These are phyloP conservation scores for Spilosoma lubricipeda DNA, from an alignment of 2,888 invertebrate genomes.

Conservation along the genomic window DNA sequence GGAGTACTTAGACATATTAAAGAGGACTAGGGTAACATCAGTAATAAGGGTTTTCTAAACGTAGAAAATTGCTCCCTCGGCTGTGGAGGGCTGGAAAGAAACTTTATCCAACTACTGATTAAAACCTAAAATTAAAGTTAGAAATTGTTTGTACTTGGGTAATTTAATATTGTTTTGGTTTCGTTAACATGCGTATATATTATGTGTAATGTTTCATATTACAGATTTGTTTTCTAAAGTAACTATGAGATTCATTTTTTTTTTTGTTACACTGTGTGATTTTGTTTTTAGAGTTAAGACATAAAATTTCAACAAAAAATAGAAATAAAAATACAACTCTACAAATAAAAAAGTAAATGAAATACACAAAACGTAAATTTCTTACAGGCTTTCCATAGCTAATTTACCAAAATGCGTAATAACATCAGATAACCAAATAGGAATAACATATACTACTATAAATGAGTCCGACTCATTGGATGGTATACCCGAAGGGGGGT, in stretches of 20 bases:
- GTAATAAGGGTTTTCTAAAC: constrained; percentile 38
- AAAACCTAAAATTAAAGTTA: neutral
- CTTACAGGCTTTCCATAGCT: neutral
- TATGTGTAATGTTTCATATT: neutral
- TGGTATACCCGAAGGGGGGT: constrained; percentile 45
- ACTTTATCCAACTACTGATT: neutral
- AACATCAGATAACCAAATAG: constrained; percentile 28
- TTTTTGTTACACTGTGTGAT: neutral
- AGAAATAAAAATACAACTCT: too few species aligned
- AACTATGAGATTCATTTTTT: neutral
- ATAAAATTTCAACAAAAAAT: neutral
- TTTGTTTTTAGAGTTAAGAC: too few species aligned
- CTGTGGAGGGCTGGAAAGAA: neutral
- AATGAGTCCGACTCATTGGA: constrained; percentile 52
- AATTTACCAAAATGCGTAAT: neutral
- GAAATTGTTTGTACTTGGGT: neutral
- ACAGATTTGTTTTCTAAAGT: neutral
- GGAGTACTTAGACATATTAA: constrained; percentile 35
- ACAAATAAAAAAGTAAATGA: neutral
- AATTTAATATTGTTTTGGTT: neutral
- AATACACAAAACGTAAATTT: neutral
- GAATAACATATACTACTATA: constrained; percentile 39
- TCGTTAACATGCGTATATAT: neutral
- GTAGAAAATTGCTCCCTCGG: constrained; percentile 38
- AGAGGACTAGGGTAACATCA: constrained; percentile 22